Conservation (phyloP, 2,888 invertebrate species). For the Brachylomia viminalis region DNA sequence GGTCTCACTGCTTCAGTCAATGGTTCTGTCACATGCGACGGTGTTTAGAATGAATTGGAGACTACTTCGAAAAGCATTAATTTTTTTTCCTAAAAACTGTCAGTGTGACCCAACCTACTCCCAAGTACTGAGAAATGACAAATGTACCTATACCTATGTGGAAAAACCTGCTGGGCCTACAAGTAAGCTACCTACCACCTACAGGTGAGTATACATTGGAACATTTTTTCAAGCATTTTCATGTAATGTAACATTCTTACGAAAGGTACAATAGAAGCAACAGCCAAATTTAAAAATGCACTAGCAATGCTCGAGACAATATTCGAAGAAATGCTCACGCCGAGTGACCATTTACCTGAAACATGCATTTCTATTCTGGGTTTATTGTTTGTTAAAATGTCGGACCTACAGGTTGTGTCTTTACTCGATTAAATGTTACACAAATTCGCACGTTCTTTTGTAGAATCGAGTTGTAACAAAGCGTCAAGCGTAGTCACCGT, state of each 20-base stretch:
- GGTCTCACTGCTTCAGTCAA: no score
- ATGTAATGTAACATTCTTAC: background rate
- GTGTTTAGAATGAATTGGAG: no score
- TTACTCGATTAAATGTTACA: background rate
- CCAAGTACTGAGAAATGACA: constrained; percentile 4
- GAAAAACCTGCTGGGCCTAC: constrained; percentile 15
- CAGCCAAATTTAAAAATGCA: no score
- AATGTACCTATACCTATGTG: background rate
- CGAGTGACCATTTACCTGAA: background rate
- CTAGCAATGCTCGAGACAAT: background rate
- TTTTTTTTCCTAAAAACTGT: no score
- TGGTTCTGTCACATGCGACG: no score
- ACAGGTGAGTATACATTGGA: background rate
- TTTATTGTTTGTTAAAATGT: background rate
- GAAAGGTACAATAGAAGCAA: background rate
- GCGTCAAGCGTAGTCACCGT: background rate
- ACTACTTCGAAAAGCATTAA: no score
- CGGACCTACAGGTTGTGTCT: background rate
- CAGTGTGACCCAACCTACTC: no score
- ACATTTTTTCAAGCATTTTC: background rate
- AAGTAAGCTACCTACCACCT: background rate
- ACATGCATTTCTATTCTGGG: background rate
- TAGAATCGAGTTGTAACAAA: background rate
- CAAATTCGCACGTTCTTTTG: background rate
- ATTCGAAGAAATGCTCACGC: background rate